Base-by-base conservation (phyloP, 2,888 invertebrate genomes). In the Papilio demoleus region DNA sequence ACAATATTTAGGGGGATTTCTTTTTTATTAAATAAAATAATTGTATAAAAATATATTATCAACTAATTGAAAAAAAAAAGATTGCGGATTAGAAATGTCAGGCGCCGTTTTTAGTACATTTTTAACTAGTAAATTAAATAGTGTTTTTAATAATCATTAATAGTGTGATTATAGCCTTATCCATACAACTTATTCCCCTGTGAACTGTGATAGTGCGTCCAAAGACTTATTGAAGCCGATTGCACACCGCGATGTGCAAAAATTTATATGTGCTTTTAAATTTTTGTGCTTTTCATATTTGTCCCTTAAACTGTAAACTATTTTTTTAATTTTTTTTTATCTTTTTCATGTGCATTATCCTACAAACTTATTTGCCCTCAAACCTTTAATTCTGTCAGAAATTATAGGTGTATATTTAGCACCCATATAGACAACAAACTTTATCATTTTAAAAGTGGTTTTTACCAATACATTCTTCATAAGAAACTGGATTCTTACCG, bases 191-290 rank as follows among this genome's bases (percentile, higher is more conserved):
- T 6, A n/a, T 62, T 34, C 24, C 36, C 38, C 27, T 27, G 11
- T 50, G 24, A 47, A 67, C 66, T 60, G 66, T 67, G 60, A 67
- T 67, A 67, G 65, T 45, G 42, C 38, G 60, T 60, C 60, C 66
- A 60, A 47, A 67, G 47, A 66, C 38, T 45, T 45, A 45, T 65
- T 22, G 36, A 59, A 65, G 38, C 24, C 50, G 45, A 40, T 42
- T 42, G 61, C 53, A 56, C 8, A 14, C 4, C 12, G 14, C 14
- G 27, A 14, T 17, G 9, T 27, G n/a, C 2, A 5, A 31, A 17
- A 31, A 11, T 31, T 56, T 56, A 31, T 27, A 50, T 50, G 50
- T 50, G 27, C 17, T 56, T 31, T 31, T n/a, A 31, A 56, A 31
- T 31, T 56, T n/a, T 31, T 24, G 14, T 45, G 27, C 24, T 12